Percentiles rank a stretch among this genome's conserved stretches.
phyloP scores from a whole-genome alignment of 1,140 invertebrate species.

The Pteromalus puparum region DNA sequence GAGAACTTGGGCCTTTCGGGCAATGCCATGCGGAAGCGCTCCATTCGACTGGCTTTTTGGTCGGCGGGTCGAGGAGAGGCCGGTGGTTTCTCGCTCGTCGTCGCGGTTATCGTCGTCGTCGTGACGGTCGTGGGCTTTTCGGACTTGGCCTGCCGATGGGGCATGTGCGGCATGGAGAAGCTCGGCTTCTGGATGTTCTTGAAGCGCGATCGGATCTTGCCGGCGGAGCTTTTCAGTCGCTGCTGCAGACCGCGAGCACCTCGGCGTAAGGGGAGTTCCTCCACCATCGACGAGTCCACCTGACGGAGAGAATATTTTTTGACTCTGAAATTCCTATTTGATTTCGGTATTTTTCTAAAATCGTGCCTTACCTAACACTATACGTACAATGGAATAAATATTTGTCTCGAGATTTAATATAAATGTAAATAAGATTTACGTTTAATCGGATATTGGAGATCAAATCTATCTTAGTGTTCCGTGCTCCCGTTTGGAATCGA shows the following conservation, averaged over 20 bases:
- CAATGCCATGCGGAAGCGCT: constrained; percentile 70
- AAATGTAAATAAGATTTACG: neutral
- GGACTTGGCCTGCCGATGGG: constrained; percentile 61
- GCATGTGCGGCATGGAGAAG: constrained; percentile 60
- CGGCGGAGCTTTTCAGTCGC: constrained; percentile 69
- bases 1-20: constrained; percentile 77
- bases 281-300: constrained; percentile 80
- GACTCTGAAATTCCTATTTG: neutral
- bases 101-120: neutral
- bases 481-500: constrained; percentile 30
- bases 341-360: too few relatives aligned
- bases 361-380: too few relatives aligned
- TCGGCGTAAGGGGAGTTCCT: constrained; percentile 79
- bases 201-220: constrained; percentile 68
- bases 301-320: constrained; percentile 48
- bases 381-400: neutral
- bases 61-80: constrained; percentile 54
- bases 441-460: neutral
- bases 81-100: constrained; percentile 49
- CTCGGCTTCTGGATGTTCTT: constrained; percentile 68
- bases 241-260: constrained; percentile 69
- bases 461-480: constrained; percentile 10
- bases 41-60: constrained; percentile 66
- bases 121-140: constrained; percentile 56
- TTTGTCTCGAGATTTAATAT: neutral